Percentiles rank a stretch among this genome's conserved stretches.
phyloP scores from a whole-genome alignment of 2,113 vertebrate species.

The Taxidea taxus region DNA sequence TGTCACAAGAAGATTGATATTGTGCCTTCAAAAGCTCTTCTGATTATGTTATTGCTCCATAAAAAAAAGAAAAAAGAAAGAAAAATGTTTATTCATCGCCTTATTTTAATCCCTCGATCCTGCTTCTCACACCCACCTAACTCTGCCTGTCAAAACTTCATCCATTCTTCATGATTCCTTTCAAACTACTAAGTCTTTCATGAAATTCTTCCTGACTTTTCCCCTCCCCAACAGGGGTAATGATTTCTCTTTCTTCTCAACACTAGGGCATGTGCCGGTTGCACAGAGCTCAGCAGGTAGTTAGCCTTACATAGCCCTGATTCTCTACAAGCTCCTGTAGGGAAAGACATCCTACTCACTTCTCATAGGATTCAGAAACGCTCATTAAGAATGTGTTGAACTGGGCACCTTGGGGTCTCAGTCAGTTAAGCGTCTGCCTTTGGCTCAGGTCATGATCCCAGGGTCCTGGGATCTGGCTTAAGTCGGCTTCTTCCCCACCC shows the following conservation, averaged over 20 bases:
- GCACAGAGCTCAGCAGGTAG: background rate
- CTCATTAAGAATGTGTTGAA: background rate
- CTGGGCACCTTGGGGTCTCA: background rate
- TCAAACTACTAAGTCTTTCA: background rate
- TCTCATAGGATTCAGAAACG: background rate
- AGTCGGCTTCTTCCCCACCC: background rate
- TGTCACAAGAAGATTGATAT: background rate
- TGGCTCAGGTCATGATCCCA: background rate
- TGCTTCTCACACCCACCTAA: background rate
- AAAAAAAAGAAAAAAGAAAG: background rate
- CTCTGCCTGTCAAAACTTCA: slow-evolving; percentile 21
- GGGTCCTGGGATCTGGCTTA: background rate
- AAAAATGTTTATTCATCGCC: background rate
- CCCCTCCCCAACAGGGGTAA: background rate
- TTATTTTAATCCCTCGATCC: slow-evolving; percentile 1
- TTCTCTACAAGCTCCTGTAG: background rate
- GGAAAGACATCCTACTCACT: background rate
- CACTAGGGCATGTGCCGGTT: background rate
- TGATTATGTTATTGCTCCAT: background rate
- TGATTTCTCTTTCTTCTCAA: background rate
- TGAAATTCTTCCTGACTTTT: background rate
- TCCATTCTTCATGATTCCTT: background rate
- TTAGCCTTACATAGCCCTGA: background rate
- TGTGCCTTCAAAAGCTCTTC: background rate
- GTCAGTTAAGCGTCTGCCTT: background rate